Percentiles rank a stretch among this genome's conserved stretches.
Evolutionary conservation across 2,888 invertebrate species (phyloP).

Genomic region (Empis stercorea): DNA sequence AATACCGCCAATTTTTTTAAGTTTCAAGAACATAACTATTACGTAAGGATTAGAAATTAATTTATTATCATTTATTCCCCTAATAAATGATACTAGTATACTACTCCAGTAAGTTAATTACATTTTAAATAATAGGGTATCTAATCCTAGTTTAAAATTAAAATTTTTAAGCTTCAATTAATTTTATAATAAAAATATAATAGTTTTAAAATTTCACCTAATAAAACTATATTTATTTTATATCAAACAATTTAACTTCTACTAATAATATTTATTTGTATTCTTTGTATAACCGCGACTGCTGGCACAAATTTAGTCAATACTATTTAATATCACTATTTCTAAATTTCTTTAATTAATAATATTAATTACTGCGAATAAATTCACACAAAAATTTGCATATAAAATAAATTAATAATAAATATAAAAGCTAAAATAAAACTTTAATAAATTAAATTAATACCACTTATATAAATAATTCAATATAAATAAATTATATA

Average conservation of each 20-base stretch:
- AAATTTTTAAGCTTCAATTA: conserved; percentile 37
- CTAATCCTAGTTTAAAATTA: conserved; percentile 50
- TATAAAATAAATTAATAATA: conserved; percentile 42
- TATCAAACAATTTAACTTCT: conserved; percentile 23
- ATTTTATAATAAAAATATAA: conserved; percentile 29
- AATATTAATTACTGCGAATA: conserved; percentile 40
- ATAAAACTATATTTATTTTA: conserved; percentile 35
- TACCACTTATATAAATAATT: too few relatives aligned
- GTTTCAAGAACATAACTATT: conserved; percentile 47
- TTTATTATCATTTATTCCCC: too few relatives aligned
- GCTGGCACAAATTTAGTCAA: conserved; percentile 55
- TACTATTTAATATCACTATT: conserved; percentile 45
- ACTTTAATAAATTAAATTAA: conserved; percentile 38
- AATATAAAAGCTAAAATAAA: conserved; percentile 40
- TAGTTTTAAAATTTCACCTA: conserved; percentile 47
- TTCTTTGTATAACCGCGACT: conserved; percentile 55
- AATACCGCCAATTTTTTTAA: conserved; percentile 58
- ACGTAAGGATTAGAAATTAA: too few relatives aligned
- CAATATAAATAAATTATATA: too few relatives aligned
- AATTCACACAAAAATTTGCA: conserved; percentile 40
- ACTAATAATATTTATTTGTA: conserved; percentile 43
- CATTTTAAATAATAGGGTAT: conserved; percentile 50
- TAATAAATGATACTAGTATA: too few relatives aligned
- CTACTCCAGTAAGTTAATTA: conserved; percentile 39
- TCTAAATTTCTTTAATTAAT: conserved; percentile 47